These are phyloP conservation scores for Heteromormyrus szaboi DNA, from an alignment of 2,797 vertebrate species.

Conservation along the genomic window DNA sequence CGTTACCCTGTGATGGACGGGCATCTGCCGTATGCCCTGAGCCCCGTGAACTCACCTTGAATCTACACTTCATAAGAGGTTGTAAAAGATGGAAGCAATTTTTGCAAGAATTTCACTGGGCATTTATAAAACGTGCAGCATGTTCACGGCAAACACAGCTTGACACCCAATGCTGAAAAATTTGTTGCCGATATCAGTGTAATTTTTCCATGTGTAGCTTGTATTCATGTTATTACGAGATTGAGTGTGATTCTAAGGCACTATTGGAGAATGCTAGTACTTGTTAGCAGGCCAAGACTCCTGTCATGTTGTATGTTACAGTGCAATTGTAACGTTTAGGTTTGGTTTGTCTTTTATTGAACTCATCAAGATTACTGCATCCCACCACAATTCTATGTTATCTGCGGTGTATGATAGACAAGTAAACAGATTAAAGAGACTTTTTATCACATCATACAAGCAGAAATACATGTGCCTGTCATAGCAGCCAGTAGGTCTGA, in stretches of 20 bases:
- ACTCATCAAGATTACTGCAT: neutral
- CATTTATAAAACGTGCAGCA: neutral
- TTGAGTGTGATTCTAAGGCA: neutral
- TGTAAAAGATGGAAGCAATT: neutral
- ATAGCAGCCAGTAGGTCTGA: neutral
- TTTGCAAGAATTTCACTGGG: neutral
- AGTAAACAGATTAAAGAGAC: neutral
- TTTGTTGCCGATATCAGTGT: neutral
- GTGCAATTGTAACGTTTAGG: neutral
- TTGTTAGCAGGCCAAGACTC: neutral
- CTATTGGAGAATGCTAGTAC: neutral
- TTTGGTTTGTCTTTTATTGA: neutral
- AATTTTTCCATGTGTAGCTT: neutral
- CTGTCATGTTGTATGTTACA: neutral
- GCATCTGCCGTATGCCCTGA: neutral
- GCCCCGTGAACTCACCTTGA: neutral
- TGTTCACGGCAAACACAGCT: neutral
- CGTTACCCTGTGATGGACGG: neutral
- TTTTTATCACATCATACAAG: neutral
- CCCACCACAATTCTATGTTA: neutral
- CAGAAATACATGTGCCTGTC: neutral
- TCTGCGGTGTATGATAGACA: neutral
- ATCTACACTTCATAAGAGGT: neutral
- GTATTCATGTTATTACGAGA: neutral
- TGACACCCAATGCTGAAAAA: neutral